Base-by-base conservation (phyloP, 2,797 vertebrate genomes). In the Eulemur rubriventer region DNA sequence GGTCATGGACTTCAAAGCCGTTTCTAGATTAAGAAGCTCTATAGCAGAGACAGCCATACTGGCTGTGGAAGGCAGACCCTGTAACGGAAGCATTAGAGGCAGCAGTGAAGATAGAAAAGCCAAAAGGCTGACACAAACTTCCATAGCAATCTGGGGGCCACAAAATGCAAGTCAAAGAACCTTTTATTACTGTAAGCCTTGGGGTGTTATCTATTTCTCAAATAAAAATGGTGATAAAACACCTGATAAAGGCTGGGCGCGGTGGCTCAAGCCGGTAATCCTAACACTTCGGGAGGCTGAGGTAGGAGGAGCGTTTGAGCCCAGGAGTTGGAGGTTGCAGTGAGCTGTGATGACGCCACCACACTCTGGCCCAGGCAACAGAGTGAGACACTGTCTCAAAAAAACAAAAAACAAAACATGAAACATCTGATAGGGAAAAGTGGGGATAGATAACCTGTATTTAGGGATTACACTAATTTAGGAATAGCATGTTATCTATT, bases 21-120 rank as follows among this genome's bases (percentile, higher is more conserved):
- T 87, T 92, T 95, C 50, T 89, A 75, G 69, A 67, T 87, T 75
- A 33, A 91, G 46, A 92, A 55, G 46, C 57, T 96, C 26, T 52
- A n/a, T 35, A 57, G 13, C 83, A 33, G 72, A 86, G 41, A 52
- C 82, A 57, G 18, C 69, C 79, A 41, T 59, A 82, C 11, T 85
- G 38, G 82, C 8, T 26, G 22, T 61, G 90, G 80, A 50, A 75
- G 6, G 20, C n/a, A 87, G 46, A 28, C n/a, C 26, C 13, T 79
- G 50, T 86, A 50, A 76, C 46, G 82, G 41, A 65, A 85, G 17
- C 41, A 79, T 85, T 14, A 91, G 52, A 79, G 63, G 61, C 33
- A 89, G 9, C 67, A 70, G 11, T 50, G n/a, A 55, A 43, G 50
- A 91, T 6, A 80, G n/a, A 82, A 75, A 52, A 70, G 22, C 22